Conservation (phyloP, 2,888 invertebrate genomes). For the Patella ulyssiponensis region DNA sequence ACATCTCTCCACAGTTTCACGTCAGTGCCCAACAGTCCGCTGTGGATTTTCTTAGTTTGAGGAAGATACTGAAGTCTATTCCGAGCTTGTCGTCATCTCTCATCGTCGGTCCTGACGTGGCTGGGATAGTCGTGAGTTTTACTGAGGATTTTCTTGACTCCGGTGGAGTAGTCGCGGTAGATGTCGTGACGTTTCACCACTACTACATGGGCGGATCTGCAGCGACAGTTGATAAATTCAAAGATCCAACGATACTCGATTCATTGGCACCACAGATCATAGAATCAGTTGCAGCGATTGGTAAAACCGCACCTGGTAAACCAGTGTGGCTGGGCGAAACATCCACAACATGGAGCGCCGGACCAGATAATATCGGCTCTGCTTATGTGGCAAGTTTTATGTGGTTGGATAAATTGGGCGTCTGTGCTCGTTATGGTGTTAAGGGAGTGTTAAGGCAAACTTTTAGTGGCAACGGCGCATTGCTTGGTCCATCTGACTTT, state of each 20-base stretch:
- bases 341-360: no score
- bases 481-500: slow-evolving; percentile 24
- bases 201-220: no score
- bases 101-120: slow-evolving; percentile 53
- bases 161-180: slow-evolving; percentile 45
- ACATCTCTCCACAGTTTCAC: slow-evolving; percentile 5
- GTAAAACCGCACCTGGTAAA: no score
- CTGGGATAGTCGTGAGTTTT: slow-evolving; percentile 37
- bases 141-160: slow-evolving; percentile 48
- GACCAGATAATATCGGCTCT: no score
- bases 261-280: no score
- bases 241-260: no score
- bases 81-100: slow-evolving; percentile 32
- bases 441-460: not conserved
- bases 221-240: no score
- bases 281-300: no score
- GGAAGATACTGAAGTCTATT: slow-evolving; percentile 36
- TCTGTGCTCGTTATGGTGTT: no score
- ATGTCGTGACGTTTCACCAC: slow-evolving; percentile 42
- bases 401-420: no score
- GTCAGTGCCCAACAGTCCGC: slow-evolving; percentile 42
- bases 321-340: no score
- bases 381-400: no score
- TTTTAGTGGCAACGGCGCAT: slow-evolving; percentile 19
- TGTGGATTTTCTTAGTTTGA: slow-evolving; percentile 39